Evolutionary conservation across 2,888 invertebrate species (phyloP), one percentile per base, ranked within the genome.

Genomic region (Criorhina ranunculi): DNA sequence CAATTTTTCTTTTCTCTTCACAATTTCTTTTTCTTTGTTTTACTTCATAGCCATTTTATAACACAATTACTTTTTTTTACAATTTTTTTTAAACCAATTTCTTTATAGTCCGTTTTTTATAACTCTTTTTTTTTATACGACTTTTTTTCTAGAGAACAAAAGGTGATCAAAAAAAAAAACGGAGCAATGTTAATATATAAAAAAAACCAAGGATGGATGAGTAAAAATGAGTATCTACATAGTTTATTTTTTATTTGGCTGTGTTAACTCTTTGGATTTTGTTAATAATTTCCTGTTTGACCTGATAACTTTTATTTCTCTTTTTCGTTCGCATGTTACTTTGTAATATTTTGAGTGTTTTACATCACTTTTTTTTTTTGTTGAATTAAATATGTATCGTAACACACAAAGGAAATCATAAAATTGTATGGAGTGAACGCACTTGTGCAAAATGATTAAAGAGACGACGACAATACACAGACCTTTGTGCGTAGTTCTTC

Each of bases 361-460:
- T 67, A 42, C 76, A 51, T 67, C 76, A 59, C 24, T 49, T 29
- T 59, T 31, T 37, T 42, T 44, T 70, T 55, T 33, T 78, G 33
- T 67, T 44, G 42, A 53, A 67, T n/a, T n/a, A n/a, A n/a, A 35
- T 57, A 11, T 49, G 19, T 55, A 49, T 35, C 24, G 42, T 6
- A 70, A 9, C 42, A 53, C 17, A 60, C 64, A 72, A 72, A 66
- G 60, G 55, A 67, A 80, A 35, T 24, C 55, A 46, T 59, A 49
- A 62, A 19, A 70, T 62, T 37, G 35, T 35, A 44, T 35, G 33
- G 44, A 67, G 73, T 59, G 15, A 70, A 76, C 70, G 70, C 31
- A 81, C 70, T 24, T 76, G 77, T 77, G 72, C 77, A 55, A 82
- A 82, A 77, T 73, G 67, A 67, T 77, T 42, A 67, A 72, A 72